These are phyloP conservation scores for Agrotis puta DNA, from an alignment of 2,888 invertebrate species.

Conservation along the genomic window DNA sequence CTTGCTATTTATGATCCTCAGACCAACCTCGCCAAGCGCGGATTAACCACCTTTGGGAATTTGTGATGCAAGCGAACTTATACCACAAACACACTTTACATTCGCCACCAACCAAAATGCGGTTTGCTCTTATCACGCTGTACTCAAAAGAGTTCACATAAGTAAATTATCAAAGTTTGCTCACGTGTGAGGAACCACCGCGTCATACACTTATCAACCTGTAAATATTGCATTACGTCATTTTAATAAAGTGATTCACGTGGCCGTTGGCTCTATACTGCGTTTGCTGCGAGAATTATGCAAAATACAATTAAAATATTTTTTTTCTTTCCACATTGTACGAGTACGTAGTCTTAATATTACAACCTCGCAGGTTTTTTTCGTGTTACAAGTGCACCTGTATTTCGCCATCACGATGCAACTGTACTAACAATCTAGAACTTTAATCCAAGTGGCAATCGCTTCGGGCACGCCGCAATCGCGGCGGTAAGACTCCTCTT, in stretches of 20 bases:
- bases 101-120: not conserved
- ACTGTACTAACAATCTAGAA: too few relatives aligned
- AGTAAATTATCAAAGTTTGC: constrained; percentile 17
- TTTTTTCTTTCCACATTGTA: not conserved
- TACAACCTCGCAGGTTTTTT: too few relatives aligned
- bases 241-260: constrained; percentile 25
- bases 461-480: too few relatives aligned
- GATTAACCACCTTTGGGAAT: too few relatives aligned
- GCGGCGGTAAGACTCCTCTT: too few relatives aligned
- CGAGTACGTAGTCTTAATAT: not conserved
- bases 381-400: too few relatives aligned
- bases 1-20: too few relatives aligned
- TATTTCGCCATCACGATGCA: too few relatives aligned
- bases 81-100: not conserved
- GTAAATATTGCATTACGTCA: constrained; percentile 48
- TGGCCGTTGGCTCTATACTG: not conserved
- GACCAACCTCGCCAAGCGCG: too few relatives aligned
- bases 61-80: not conserved
- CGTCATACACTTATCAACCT: constrained; percentile 44
- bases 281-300: not conserved
- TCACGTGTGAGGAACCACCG: constrained; percentile 36
- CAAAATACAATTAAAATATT: not conserved
- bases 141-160: constrained; percentile 6
- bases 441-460: too few relatives aligned
- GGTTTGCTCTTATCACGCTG: constrained; percentile 15